Percentiles rank a stretch among this genome's conserved stretches.
Evolutionary conservation across 2,113 vertebrate species (phyloP).

Genomic region (Dascyllus trimaculatus): DNA sequence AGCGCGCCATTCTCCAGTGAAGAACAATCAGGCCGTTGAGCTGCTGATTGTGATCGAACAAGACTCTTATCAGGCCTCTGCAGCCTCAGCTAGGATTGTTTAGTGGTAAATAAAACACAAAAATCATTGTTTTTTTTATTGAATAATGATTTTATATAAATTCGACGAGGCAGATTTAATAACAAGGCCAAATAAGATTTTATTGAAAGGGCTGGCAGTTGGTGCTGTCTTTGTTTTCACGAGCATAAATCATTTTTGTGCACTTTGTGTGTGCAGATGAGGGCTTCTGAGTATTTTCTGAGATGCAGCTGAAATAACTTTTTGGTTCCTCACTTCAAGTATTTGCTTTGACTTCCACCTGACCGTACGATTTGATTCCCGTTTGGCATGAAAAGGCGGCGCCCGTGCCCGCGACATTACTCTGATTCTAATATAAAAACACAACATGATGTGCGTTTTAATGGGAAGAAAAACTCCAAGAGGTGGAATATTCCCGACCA

Average conservation of each 20-base stretch:
- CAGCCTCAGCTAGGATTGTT: slow-evolving; percentile 68
- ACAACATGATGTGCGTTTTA: slow-evolving; percentile 64
- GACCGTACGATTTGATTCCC: slow-evolving; percentile 58
- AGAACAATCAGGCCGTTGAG: slow-evolving; percentile 51
- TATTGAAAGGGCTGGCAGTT: slow-evolving; percentile 60
- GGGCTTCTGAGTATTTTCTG: slow-evolving; percentile 37
- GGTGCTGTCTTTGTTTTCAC: slow-evolving; percentile 55
- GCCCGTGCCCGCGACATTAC: slow-evolving; percentile 49
- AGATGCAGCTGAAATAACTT: slow-evolving; percentile 67
- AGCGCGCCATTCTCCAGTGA: neutral
- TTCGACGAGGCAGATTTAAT: slow-evolving; percentile 63
- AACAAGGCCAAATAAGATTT: slow-evolving; percentile 38
- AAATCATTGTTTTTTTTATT: slow-evolving; percentile 58
- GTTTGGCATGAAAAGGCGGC: slow-evolving; percentile 35
- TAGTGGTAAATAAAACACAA: slow-evolving; percentile 64
- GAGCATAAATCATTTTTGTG: slow-evolving; percentile 50
- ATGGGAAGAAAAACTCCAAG: slow-evolving; percentile 30
- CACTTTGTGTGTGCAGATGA: slow-evolving; percentile 14
- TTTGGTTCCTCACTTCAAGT: slow-evolving; percentile 56
- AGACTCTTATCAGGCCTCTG: slow-evolving; percentile 66
- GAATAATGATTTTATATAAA: slow-evolving; percentile 55
- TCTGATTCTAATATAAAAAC: slow-evolving; percentile 62
- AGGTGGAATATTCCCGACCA: slow-evolving; percentile 57
- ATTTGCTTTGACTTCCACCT: slow-evolving; percentile 73
- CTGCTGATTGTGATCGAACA: slow-evolving; percentile 44